phyloP scores from a whole-genome alignment of 2,113 vertebrate genomes.

The Thinocorus orbignyianus region DNA sequence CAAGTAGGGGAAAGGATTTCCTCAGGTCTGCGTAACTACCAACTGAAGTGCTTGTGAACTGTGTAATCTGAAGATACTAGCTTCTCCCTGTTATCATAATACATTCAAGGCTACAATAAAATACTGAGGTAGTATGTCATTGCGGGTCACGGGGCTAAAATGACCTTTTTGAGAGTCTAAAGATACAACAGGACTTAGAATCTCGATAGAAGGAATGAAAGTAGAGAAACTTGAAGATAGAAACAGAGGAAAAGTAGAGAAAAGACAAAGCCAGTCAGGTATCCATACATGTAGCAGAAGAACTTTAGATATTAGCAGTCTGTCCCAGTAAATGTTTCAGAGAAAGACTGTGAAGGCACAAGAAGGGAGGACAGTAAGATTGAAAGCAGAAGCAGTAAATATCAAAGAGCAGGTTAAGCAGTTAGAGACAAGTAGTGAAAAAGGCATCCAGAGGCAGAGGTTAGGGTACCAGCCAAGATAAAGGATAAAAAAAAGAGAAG shows the following conservation, averaged over 20 bases:
- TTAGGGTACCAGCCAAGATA: background rate
- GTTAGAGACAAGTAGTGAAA: background rate
- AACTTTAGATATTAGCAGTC: background rate
- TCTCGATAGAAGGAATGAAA: background rate
- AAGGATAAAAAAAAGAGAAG: background rate
- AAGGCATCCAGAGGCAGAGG: background rate
- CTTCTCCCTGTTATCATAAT: background rate
- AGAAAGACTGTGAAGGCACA: background rate
- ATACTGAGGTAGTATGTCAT: background rate
- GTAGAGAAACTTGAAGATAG: background rate
- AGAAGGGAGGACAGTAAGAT: background rate
- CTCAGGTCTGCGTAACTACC: background rate
- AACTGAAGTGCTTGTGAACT: background rate
- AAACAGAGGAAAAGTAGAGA: background rate
- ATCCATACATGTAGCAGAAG: background rate
- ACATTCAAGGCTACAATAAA: background rate
- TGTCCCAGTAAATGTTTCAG: background rate
- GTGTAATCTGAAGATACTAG: background rate
- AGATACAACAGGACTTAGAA: background rate
- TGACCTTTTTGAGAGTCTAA: background rate
- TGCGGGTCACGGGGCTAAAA: background rate
- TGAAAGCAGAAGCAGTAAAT: background rate
- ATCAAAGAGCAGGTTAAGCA: background rate
- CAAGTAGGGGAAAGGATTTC: background rate
- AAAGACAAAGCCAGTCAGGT: background rate